A percentile compares a stretch with the other conserved stretches of the same genome.
These are phyloP conservation scores for Sarcophaga caerulescens DNA, from an alignment of 2,888 invertebrate species.

Conservation along the genomic window DNA sequence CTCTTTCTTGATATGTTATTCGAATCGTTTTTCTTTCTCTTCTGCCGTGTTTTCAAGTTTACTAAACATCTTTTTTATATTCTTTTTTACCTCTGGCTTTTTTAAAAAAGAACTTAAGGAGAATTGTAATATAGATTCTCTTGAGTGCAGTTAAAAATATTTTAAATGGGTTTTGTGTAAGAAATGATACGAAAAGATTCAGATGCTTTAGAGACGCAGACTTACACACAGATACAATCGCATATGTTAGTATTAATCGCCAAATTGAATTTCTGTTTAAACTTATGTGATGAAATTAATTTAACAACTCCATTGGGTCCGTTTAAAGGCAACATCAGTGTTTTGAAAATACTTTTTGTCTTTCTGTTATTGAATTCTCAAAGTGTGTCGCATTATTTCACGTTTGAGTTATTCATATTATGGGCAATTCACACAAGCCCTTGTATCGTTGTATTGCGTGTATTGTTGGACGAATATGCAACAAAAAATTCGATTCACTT, in stretches of 20 bases:
- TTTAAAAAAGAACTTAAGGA: too few relatives aligned
- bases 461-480: too few relatives aligned
- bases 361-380: conserved; percentile 28
- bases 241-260: conserved; percentile 70
- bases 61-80: not conserved
- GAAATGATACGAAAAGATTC: not conserved
- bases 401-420: too few relatives aligned
- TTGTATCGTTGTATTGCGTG: too few relatives aligned
- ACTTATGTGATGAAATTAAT: conserved; percentile 79
- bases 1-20: too few relatives aligned
- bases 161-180: conserved; percentile 17
- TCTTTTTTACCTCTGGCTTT: conserved; percentile 12
- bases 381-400: conserved; percentile 13
- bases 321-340: conserved; percentile 65
- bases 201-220: not conserved
- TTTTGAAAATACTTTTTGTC: conserved; percentile 54
- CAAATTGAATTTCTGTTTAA: conserved; percentile 79
- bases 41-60: not conserved
- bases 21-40: not conserved
- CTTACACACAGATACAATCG: conserved; percentile 19
- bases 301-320: conserved; percentile 74
- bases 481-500: too few relatives aligned
- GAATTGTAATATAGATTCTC: conserved; percentile 38
- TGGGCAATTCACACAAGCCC: too few relatives aligned
- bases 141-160: conserved; percentile 47